phyloP scores from a whole-genome alignment of 2,888 invertebrate genomes.

The Catocala nupta region DNA sequence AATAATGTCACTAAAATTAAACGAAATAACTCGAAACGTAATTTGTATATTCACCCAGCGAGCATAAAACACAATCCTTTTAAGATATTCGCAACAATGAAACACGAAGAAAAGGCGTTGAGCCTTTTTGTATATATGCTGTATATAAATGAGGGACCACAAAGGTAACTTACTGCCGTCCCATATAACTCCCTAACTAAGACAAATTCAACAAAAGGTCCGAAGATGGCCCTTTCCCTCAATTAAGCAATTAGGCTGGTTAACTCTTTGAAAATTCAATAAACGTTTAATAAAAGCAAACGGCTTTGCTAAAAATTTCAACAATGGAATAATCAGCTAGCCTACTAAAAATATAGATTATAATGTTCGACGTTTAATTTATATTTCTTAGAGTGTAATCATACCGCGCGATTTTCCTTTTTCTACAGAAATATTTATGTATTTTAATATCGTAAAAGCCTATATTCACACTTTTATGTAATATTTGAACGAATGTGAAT shows the following conservation, averaged over 20 bases:
- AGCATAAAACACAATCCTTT: conserved; percentile 46
- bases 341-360: background rate
- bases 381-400: background rate
- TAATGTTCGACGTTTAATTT: background rate
- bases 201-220: conserved; percentile 66
- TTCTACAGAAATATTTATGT: no score
- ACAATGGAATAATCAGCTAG: conserved; percentile 14
- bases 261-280: conserved; percentile 68
- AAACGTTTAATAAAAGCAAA: conserved; percentile 60
- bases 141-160: conserved; percentile 30
- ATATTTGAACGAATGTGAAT: no score
- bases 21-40: conserved; percentile 5
- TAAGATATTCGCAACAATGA: conserved; percentile 43
- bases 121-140: conserved; percentile 18
- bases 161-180: conserved; percentile 38
- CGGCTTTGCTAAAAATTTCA: conserved; percentile 27
- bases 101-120: conserved; percentile 18
- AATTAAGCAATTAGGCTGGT: conserved; percentile 68
- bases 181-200: conserved; percentile 61
- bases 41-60: conserved; percentile 22
- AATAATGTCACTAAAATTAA: conserved; percentile 10
- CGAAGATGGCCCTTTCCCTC: conserved; percentile 65
- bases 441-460: no score
- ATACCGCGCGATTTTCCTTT: no score
- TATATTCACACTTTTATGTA: no score